Base-by-base conservation (phyloP, 2,113 vertebrate genomes). In the Brachyhypopomus occidentalis region DNA sequence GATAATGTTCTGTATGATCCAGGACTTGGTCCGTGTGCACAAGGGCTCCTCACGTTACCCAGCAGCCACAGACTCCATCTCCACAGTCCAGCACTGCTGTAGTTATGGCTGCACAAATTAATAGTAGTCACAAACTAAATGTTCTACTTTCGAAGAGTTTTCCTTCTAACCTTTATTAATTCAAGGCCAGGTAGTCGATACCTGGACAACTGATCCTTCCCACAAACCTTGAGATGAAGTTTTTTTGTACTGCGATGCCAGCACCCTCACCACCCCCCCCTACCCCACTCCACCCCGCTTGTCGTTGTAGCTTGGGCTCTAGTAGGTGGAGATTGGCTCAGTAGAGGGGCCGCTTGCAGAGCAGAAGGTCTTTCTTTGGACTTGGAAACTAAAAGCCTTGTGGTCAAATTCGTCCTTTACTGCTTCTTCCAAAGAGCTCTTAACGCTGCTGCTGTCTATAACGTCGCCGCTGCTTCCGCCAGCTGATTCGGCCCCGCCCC, bases 401-500 rank as follows among this genome's bases (percentile, higher is more conserved):
- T 23, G 63, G 72, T 75, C 63, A 60, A 11, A 72, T 56, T n/a
- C 72, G 70, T 34, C 48, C 62, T n/a, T 69, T 23, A 41, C 59
- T 75, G 70, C 69, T 73, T 81, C 79, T 84, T 82, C 79, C 80
- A 81, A 81, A 81, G 80, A 78, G 72, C 58, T 56, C 66, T 52
- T 79, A 62, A 84, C 86, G 85, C 86, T 90, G 88, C 88, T 90
- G 87, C 85, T 86, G 30, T 30, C 30, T 30, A 30, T 30, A 88
- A 89, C 75, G 91, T 91, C 84, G 89, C 89, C 89, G 83, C 83
- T 91, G 86, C 86, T 83, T 72, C 72, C 36, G 4, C 63, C 73
- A 60, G 41, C 75, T 64, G 72, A 75, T 79, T 80, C 52, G 62
- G 64, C 85, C 83, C 72, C 76, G 64, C 27, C 70, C 67, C 30